Base-by-base conservation (phyloP, 1,140 invertebrate species). In the Sarcophaga peregrina region DNA sequence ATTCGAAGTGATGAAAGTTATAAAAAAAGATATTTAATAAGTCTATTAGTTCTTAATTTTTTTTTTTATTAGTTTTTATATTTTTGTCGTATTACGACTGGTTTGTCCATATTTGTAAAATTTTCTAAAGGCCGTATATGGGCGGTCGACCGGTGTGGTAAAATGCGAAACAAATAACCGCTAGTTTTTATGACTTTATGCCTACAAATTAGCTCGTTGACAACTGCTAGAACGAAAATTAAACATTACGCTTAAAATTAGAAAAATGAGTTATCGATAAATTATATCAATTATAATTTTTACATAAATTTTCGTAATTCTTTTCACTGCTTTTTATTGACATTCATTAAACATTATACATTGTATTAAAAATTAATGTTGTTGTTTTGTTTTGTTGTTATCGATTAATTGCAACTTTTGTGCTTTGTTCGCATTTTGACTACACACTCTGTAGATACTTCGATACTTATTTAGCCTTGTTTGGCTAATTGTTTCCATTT, bases 131-230 rank as follows among this genome's bases (percentile, higher is more conserved):
- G 13, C 62, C 62, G 37, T 72, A 72, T 72, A 25, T 72, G 62
- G 62, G 20, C 25, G 25, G 25, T 4, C 25, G 25, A 37, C 25
- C 25, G 25, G 25, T 37, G 20, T 72, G 25, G 25, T 25, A 72
- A 72, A 25, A 72, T 72, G 20, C 6, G 62, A 72, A 72, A 72
- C 25, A 25, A 25, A 72, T 72, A 72, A 72, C 62, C 37, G 62
- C 20, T 37, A 37, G 25, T 2, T 37, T 37, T 37, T 37, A 37
- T 37, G 1, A 37, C 20, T 72, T 72, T 72, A 25, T 20, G 62
- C 62, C 62, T 72, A 72, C 20, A 72, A 72, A 72, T 37, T 37
- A 37, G 25, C 25, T 37, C 25, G 25, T 37, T 37, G 25, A 37
- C 25, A 37, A 37, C 25, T 37, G 25, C 25, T 37, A 37, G 25